These are phyloP conservation scores for Ictalurus furcatus DNA, from an alignment of 2,113 vertebrate species.

Conservation along the genomic window DNA sequence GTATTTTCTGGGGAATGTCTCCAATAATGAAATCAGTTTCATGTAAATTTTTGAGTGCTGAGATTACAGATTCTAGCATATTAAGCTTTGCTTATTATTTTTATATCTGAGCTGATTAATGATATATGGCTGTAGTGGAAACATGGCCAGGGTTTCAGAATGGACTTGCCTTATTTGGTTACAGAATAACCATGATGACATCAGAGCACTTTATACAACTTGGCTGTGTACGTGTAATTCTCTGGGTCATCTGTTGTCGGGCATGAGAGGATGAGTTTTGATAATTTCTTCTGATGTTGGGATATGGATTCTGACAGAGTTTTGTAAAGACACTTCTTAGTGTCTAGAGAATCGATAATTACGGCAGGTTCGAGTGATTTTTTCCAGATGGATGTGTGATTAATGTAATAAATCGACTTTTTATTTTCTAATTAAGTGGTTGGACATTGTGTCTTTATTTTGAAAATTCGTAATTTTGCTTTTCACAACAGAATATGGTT, in stretches of 20 bases:
- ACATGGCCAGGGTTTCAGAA: neutral
- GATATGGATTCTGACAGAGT: neutral
- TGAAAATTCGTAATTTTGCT: neutral
- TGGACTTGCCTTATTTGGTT: slow-evolving; percentile 23
- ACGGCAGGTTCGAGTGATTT: neutral
- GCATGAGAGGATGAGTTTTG: neutral
- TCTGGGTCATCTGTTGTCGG: neutral
- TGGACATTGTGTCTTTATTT: neutral
- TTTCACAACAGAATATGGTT: neutral
- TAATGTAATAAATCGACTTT: neutral
- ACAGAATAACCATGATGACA: neutral
- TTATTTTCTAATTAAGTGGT: neutral
- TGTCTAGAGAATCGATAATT: neutral
- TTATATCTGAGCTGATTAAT: slow-evolving; percentile 5
- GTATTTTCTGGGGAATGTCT: neutral
- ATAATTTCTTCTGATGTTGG: neutral
- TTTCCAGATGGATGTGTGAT: neutral
- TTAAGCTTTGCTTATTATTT: slow-evolving; percentile 1
- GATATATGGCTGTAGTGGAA: neutral
- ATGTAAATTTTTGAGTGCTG: neutral
- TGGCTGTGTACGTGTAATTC: neutral
- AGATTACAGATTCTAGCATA: neutral
- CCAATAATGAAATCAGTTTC: neutral
- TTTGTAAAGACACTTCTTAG: slow-evolving; percentile 2
- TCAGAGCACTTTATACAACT: neutral